Conservation (phyloP, 2,113 vertebrate genomes). For the Engystomops pustulosus region DNA sequence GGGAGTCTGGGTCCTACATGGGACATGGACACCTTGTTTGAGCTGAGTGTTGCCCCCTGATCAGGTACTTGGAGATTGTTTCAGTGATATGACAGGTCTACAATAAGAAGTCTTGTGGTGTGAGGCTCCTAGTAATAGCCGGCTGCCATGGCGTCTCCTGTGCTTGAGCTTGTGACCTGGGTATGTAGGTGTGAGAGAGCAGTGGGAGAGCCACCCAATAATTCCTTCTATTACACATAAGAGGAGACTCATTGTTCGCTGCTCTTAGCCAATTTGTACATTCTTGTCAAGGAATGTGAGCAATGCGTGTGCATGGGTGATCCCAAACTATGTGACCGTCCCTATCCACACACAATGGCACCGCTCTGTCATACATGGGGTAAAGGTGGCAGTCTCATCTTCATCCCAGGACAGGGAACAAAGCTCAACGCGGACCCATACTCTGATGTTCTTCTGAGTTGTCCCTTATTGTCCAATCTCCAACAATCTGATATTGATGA, state of each 20-base stretch:
- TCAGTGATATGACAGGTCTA: no score
- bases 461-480: no score
- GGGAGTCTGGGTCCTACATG: no score
- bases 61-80: no score
- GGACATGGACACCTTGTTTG: no score
- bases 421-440: no score
- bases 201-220: not conserved
- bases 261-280: not conserved
- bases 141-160: constrained; percentile 38
- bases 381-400: not conserved
- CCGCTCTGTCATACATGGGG: not conserved
- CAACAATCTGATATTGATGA: no score
- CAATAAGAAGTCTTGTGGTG: not conserved
- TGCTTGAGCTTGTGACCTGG: constrained; percentile 9
- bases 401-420: no score
- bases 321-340: not conserved
- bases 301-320: constrained; percentile 31
- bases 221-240: constrained; percentile 15
- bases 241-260: constrained; percentile 20
- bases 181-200: constrained; percentile 43
- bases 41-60: no score
- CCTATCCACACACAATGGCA: constrained; percentile 3
- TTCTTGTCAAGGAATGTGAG: constrained; percentile 12
- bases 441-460: no score
- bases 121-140: not conserved